Conservation (phyloP, 2,797 vertebrate species). For the Psittacula derbiana region DNA sequence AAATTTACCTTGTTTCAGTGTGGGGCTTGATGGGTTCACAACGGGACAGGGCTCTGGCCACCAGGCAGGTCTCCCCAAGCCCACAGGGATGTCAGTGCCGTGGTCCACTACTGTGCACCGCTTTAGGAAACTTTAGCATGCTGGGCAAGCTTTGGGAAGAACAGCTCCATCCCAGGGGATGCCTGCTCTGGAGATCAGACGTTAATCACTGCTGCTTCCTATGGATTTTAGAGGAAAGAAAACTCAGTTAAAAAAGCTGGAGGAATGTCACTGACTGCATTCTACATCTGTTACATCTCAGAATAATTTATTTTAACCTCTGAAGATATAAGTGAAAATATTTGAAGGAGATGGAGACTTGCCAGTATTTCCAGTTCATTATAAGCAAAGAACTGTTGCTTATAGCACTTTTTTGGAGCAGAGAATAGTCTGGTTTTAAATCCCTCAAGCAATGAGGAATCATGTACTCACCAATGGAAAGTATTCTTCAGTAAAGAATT, state of each 20-base stretch:
- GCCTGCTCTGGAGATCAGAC: not conserved
- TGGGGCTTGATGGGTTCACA: not conserved
- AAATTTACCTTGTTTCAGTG: not conserved
- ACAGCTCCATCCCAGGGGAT: rapidly evolving
- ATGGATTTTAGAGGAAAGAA: not conserved
- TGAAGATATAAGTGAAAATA: slow-evolving; percentile 45
- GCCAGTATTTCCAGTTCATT: slow-evolving; percentile 59
- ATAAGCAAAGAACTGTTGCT: slow-evolving; percentile 43
- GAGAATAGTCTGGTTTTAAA: slow-evolving; percentile 42
- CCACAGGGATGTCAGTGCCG: rapidly evolving
- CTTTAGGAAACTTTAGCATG: not conserved
- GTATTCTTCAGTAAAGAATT: not conserved
- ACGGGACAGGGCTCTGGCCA: not conserved
- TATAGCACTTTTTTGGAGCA: slow-evolving; percentile 45
- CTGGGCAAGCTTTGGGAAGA: rapidly evolving
- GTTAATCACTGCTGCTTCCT: not conserved
- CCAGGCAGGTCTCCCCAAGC: not conserved
- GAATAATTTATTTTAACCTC: slow-evolving; percentile 50
- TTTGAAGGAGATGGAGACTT: slow-evolving; percentile 45
- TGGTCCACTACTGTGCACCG: rapidly evolving
- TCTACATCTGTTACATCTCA: slow-evolving; percentile 51
- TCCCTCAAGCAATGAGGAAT: slow-evolving; percentile 32
- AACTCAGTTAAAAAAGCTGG: not conserved
- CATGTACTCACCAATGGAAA: not conserved
- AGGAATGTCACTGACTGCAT: not conserved